Evolutionary conservation across 1,140 invertebrate genomes (phyloP), one percentile per base, ranked within the genome.

Genomic region (Medauroidea extradentata): DNA sequence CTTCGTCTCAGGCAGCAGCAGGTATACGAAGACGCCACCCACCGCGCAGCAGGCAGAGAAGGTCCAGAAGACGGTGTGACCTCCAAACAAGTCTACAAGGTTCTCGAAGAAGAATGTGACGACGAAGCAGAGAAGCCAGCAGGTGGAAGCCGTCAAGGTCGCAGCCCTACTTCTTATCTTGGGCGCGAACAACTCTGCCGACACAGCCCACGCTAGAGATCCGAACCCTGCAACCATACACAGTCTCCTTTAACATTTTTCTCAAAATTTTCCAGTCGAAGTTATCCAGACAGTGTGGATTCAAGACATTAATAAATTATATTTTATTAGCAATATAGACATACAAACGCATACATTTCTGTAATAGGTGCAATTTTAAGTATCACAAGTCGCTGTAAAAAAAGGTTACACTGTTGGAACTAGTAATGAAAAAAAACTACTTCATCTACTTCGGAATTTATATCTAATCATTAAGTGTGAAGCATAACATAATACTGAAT

Each of bases 1-100:
- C 63, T 81, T 83, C 0, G 82, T 83, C 67, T 84, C 82, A 7
- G 82, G 82, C 21, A 84, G 67, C 18, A 78, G 70, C 34, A 81
- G 69, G 19, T 65, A 74, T n/a, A 81, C 64, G 51, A 81, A 70
- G n/a, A 34, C 46, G 18, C 21, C 49, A 1, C 21, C 55, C 13
- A 23, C 27, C 2, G 25, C 11, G 14, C 49, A 54, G 21, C 55
- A 57, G 14, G 14, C 48, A 2, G 43, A 24, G 42, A 54, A 57
- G 16, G 50, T 54, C 55, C 55, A 57, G 41, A 42, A 57, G 46
- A 46, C 9, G 1, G 14, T 23, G 39, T 57, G 25, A 4, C n/a
- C 14, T 2, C 27, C 19, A 1, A 53, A 16, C n/a, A 25, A 9
- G 11, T 24, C 9, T 8, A 24, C 21, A 2, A 57, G 18, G 49